phyloP scores from a whole-genome alignment of 2,888 invertebrate species.

The Caenorhabditis panamensis region DNA sequence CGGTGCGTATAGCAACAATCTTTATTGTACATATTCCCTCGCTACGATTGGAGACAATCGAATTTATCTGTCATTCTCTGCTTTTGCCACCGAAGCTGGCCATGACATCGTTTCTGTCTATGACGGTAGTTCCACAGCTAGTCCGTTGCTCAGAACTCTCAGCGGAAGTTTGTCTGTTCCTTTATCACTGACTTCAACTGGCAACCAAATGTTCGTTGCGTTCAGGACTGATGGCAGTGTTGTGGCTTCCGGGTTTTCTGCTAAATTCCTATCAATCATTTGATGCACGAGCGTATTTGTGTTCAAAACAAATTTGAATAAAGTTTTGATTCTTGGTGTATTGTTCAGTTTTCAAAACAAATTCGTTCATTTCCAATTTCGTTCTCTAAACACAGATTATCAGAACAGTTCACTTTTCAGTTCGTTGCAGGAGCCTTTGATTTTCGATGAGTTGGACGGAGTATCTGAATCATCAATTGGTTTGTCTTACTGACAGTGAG shows the following conservation, averaged over 20 bases:
- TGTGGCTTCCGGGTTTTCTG: background rate
- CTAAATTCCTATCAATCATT: background rate
- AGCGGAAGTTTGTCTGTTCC: background rate
- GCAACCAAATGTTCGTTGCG: slow-evolving; percentile 10
- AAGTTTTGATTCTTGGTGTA: too few relatives aligned
- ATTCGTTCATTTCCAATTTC: too few relatives aligned
- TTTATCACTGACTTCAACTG: background rate
- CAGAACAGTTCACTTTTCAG: too few relatives aligned
- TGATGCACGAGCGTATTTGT: too few relatives aligned
- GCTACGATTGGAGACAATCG: slow-evolving; percentile 4
- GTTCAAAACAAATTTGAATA: too few relatives aligned
- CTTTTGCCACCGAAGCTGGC: background rate
- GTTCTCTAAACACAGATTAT: too few relatives aligned
- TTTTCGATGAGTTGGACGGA: slow-evolving; percentile 41
- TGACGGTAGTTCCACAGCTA: background rate
- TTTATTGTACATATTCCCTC: slow-evolving; percentile 5
- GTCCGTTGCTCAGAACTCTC: background rate
- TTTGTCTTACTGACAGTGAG: background rate
- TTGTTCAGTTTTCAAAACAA: too few relatives aligned
- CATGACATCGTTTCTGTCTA: slow-evolving; percentile 14
- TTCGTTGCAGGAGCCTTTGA: too few relatives aligned
- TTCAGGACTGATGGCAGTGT: slow-evolving; percentile 8
- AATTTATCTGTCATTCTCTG: background rate
- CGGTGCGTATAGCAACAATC: background rate
- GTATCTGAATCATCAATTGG: slow-evolving; percentile 14